phyloP scores from a whole-genome alignment of 37 sponge, comb jelly and placozoan genomes.

The Dysidea cf. avara region DNA sequence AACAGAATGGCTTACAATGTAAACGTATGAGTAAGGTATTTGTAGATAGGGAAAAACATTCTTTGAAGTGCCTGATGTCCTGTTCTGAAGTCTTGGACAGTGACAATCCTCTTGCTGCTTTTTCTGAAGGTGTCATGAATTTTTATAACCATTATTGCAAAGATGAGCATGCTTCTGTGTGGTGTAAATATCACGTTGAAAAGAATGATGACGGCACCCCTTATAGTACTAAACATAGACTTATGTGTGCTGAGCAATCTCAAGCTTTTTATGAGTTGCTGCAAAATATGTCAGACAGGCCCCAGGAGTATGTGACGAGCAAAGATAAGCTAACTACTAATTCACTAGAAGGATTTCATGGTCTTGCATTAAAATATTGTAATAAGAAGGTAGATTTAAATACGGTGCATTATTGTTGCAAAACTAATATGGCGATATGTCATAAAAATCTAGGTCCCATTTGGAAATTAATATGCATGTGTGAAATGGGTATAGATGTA shows the following conservation, averaged over 20 bases:
- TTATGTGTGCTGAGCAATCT: too few species aligned
- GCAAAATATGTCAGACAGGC: too few species aligned
- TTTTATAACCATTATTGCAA: conserved; percentile 31
- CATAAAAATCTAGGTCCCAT: too few species aligned
- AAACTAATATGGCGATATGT: conserved; percentile 8
- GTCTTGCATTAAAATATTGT: background rate
- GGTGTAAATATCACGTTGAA: conserved; percentile 23
- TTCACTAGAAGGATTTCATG: too few species aligned
- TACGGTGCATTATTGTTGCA: too few species aligned
- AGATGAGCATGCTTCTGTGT: conserved; percentile 13
- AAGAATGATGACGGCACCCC: too few species aligned
- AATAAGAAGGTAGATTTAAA: too few species aligned
- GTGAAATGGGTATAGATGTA: too few species aligned
- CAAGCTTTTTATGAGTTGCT: too few species aligned
- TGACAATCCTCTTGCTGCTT: conserved; percentile 7
- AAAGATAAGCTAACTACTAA: background rate
- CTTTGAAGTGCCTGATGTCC: conserved; percentile 29
- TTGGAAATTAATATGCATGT: too few species aligned
- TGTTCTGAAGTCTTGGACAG: background rate
- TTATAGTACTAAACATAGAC: too few species aligned
- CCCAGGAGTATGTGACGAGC: too few species aligned
- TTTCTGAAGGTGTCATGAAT: conserved; percentile 8
- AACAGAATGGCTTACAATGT: background rate
- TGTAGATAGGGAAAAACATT: conserved; percentile 3
- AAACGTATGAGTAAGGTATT: conserved; percentile 24